Evolutionary conservation across 35 echinoderm and acorn worm genomes (phyloP), one percentile per base, ranked within the genome.

Genomic region (Apostichopus parvimensis): DNA sequence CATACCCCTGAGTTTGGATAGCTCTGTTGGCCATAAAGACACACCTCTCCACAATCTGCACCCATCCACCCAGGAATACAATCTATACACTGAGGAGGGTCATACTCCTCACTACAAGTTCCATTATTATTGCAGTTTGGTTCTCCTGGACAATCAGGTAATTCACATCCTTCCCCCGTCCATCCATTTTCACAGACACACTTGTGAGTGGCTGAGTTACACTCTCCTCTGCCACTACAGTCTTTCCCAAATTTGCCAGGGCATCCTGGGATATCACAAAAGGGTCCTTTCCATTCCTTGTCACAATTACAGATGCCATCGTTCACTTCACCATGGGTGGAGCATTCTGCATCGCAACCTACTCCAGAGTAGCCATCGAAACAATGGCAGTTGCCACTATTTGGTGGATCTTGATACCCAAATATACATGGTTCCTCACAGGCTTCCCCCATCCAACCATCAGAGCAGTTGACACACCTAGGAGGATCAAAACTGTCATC

Each of bases 391-490:
- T 82, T 88, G 15, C 80, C 86, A 93, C 96, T 98, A 59, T 98
- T 92, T 82, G 90, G 87, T 53, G 96, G 96, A 56, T 89, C 77
- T 62, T 98, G 96, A 53, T 71, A 78, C 9, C 96, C 93, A 65
- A 93, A 93, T 24, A 93, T 93, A 89, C 96, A 98, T 10, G 91
- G 91, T 13, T 92, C 76, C 17, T 98, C 93, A 88, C 95, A 98
- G 11, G 96, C 93, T 13, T 93, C 88, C 8, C 96, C 96, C 96
- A 98, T 98, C 96, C 96, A 98, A 17, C 96, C 96, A 45, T 56
- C 4, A 54, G 28, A 45, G 64, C 93, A 98, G 53, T 90, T 77
- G 25, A 91, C 66, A 81, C 96, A 98, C 77, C 91, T 92, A 13
- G 96, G 96, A 6, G 23, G 53, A 53, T n/a, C 4, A 5, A 81